A percentile compares a stretch with the other conserved stretches of the same genome.
Conservation (phyloP, 2,797 vertebrate genomes). For the Parambassis ranga region DNA sequence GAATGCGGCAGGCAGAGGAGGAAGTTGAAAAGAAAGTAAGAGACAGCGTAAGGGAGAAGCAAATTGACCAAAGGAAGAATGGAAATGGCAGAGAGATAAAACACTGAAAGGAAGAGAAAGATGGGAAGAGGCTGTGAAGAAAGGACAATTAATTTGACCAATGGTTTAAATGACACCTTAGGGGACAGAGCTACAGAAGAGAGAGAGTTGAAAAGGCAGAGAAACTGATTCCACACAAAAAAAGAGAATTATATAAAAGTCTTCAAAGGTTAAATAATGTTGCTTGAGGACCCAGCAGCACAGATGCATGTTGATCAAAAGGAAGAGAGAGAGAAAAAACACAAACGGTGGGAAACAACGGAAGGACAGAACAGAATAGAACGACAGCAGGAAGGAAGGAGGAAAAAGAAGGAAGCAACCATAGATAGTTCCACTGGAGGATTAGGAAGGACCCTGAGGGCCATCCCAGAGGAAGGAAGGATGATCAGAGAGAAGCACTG, state of each 20-base stretch:
- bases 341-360: background rate
- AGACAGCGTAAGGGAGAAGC: slow-evolving; percentile 12
- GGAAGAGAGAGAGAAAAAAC: background rate
- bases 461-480: slow-evolving; percentile 39
- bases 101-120: slow-evolving; percentile 3
- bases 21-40: slow-evolving; percentile 39
- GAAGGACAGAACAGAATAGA: slow-evolving; percentile 15
- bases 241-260: slow-evolving; percentile 11
- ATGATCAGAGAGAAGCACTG: slow-evolving; percentile 58
- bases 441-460: slow-evolving; percentile 54
- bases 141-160: slow-evolving; percentile 43
- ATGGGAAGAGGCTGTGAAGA: slow-evolving; percentile 4
- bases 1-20: slow-evolving; percentile 11
- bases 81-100: slow-evolving; percentile 25
- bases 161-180: slow-evolving; percentile 35
- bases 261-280: slow-evolving; percentile 37
- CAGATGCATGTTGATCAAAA: slow-evolving; percentile 11
- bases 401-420: background rate
- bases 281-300: slow-evolving; percentile 19
- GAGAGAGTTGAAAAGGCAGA: background rate
- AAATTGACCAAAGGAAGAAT: slow-evolving; percentile 27
- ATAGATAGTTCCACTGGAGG: slow-evolving; percentile 39
- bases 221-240: slow-evolving; percentile 6
- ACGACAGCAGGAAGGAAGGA: slow-evolving; percentile 6
- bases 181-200: slow-evolving; percentile 11